Evolutionary conservation across 2,797 vertebrate genomes (phyloP), one percentile per base, ranked within the genome.

Genomic region (Oryzias dopingdopingensis): DNA sequence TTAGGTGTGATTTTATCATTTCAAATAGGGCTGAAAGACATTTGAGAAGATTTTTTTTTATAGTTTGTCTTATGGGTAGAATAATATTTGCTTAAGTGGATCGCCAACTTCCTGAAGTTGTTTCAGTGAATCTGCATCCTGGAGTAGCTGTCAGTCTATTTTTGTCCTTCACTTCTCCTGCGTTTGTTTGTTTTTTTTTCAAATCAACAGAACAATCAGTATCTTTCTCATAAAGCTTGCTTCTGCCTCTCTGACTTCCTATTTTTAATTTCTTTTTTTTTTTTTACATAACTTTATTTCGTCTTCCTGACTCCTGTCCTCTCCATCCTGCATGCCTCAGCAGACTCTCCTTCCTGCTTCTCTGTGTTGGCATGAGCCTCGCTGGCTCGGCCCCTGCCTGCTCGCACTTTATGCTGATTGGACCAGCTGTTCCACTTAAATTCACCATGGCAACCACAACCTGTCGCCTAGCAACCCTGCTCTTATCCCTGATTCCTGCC

Each of bases 361-460:
- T 82, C 81, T 88, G 88, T 88, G 84, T 79, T 92, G 92, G 92
- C 91, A 93, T 91, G 91, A 93, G 91, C 90, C 88, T 90, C 88
- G 80, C 90, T 92, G 92, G 91, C 92, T 92, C 91, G 88, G 89
- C 93, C 92, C 90, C 91, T 90, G 90, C 92, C 91, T 90, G 93
- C 93, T 91, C 80, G 82, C 84, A 88, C 93, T 92, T 91, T 91
- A 92, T 93, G 82, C 91, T 93, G 94, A 98, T 96, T 96, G 96
- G 96, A 93, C 94, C 94, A 92, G 94, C 94, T 92, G 93, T 94
- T 92, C 92, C 87, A 93, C 94, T 95, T 92, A 82, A 91, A 94
- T 93, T 96, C 94, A 91, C 95, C 94, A 98, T 96, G 93, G 95
- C 94, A 98, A 98, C 96, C 95, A 93, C 92, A 94, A 94, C 93